Evolutionary conservation across 2,888 invertebrate species (phyloP).

Genomic region (Drosophila colorata): DNA sequence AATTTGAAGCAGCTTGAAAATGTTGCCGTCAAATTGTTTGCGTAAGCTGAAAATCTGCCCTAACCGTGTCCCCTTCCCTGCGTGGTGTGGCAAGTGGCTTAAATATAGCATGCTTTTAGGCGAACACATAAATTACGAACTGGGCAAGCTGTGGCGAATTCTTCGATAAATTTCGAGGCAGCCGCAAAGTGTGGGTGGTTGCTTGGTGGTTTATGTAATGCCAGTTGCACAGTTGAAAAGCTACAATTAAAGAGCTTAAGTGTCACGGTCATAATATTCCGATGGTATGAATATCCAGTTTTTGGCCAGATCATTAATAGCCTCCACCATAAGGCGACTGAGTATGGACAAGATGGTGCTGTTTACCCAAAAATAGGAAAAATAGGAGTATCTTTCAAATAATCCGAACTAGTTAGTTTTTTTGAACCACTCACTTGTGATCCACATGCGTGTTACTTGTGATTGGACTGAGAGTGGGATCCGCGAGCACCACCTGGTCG

Average conservation of each 20-base stretch:
- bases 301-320: constrained; percentile 73
- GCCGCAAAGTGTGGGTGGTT: too few relatives aligned
- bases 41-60: too few relatives aligned
- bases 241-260: constrained; percentile 25
- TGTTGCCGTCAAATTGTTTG: constrained; percentile 5
- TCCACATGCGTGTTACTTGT: constrained; percentile 19
- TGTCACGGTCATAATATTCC: constrained; percentile 62
- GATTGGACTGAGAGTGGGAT: not conserved
- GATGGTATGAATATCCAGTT: constrained; percentile 78
- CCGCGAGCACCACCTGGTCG: constrained; percentile 55
- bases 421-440: constrained; percentile 58
- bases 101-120: too few relatives aligned
- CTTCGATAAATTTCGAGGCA: constrained; percentile 8
- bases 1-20: not conserved
- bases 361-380: not conserved
- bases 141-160: constrained; percentile 10
- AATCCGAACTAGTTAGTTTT: not conserved
- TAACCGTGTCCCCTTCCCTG: too few relatives aligned
- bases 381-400: not conserved
- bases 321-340: constrained; percentile 72
- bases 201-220: constrained; percentile 13
- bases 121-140: too few relatives aligned
- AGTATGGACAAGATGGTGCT: constrained; percentile 66
- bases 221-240: too few relatives aligned
- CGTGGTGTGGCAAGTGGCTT: too few relatives aligned